Evolutionary conservation across 2,113 vertebrate species (phyloP).

Genomic region (Callospermophilus lateralis): DNA sequence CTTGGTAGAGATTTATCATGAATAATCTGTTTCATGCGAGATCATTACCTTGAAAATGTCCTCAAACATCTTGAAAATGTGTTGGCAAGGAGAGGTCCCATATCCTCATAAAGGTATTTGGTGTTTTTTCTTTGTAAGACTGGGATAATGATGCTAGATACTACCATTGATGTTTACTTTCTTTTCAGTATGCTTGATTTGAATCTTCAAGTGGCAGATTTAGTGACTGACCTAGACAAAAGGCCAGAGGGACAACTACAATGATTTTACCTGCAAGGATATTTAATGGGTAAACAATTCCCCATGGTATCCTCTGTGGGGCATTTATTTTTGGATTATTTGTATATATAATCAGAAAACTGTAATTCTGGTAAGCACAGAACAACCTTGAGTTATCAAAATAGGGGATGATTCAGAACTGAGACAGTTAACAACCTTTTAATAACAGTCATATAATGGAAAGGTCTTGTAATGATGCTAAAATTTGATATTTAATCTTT

Average conservation of each 20-base stretch:
- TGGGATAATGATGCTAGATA: background rate
- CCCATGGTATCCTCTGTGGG: background rate
- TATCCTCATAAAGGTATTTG: background rate
- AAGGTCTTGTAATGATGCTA: background rate
- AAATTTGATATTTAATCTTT: background rate
- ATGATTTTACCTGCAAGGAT: background rate
- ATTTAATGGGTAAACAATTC: background rate
- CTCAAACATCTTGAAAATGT: background rate
- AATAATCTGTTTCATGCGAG: background rate
- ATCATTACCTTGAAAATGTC: background rate
- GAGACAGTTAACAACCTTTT: background rate
- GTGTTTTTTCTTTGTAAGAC: background rate
- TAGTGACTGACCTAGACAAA: background rate
- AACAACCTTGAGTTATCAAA: background rate
- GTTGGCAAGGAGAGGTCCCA: background rate
- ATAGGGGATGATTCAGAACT: background rate
- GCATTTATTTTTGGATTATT: background rate
- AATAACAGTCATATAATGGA: background rate
- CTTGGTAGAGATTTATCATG: background rate
- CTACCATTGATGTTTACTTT: background rate
- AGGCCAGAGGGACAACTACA: background rate
- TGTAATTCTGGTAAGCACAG: background rate
- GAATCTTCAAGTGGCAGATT: background rate
- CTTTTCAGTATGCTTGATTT: background rate
- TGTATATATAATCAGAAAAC: background rate